These are phyloP conservation scores for Microcebus tavaratra DNA, from an alignment of 2,113 vertebrate species.

Conservation along the genomic window DNA sequence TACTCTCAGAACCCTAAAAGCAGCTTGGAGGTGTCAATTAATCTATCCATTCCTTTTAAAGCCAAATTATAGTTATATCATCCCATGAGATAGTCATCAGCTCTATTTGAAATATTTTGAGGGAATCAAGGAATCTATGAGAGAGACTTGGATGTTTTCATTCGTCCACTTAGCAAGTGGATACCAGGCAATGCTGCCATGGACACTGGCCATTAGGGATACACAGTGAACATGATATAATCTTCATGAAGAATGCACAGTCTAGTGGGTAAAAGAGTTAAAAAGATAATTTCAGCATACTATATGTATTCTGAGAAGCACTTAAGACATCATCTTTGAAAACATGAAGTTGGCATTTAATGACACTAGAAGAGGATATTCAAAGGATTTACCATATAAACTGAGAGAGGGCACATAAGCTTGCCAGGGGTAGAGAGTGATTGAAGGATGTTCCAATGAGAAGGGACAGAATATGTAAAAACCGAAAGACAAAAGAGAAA, in stretches of 20 bases:
- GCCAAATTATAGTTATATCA: neutral
- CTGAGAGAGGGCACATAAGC: neutral
- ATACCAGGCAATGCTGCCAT: neutral
- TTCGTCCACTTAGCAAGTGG: neutral
- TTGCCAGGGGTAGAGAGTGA: neutral
- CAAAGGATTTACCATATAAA: neutral
- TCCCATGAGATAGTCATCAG: neutral
- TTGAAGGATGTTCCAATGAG: neutral
- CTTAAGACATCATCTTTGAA: neutral
- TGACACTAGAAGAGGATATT: neutral
- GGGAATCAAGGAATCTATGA: neutral
- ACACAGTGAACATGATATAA: neutral
- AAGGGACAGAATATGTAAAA: neutral
- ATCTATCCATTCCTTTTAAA: constrained; percentile 7
- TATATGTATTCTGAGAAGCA: neutral
- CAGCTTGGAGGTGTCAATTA: neutral
- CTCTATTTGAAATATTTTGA: neutral
- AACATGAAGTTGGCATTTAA: neutral
- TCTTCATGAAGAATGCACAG: neutral
- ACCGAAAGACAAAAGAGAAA: neutral
- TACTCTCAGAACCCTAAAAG: neutral
- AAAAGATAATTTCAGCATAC: neutral
- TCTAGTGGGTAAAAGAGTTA: neutral
- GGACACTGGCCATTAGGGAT: neutral
- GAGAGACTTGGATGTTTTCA: neutral